These are phyloP conservation scores for Phalacrocorax brasilianus DNA, from an alignment of 2,113 vertebrate genomes.

Conservation along the genomic window DNA sequence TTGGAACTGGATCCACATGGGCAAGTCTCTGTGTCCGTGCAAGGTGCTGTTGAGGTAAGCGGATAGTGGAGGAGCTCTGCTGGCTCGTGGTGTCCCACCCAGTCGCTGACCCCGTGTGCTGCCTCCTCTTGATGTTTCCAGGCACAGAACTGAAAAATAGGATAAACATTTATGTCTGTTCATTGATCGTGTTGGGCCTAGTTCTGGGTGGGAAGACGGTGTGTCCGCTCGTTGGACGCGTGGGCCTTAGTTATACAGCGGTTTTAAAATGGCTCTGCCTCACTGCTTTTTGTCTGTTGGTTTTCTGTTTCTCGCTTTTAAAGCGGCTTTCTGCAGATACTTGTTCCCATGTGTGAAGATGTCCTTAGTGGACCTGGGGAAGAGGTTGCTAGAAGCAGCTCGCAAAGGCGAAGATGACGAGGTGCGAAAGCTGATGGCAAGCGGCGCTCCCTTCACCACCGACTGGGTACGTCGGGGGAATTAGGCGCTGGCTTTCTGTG, in stretches of 20 bases:
- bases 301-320: not conserved
- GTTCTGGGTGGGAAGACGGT: not conserved
- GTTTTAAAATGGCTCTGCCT: not conserved
- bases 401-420: conserved; percentile 91
- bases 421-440: conserved; percentile 89
- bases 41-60: not conserved
- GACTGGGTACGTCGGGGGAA: conserved; percentile 82
- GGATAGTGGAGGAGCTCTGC: not conserved
- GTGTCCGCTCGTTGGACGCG: not conserved
- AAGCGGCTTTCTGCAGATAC: conserved; percentile 11
- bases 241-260: accelerated
- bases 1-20: not conserved
- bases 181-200: too few relatives aligned
- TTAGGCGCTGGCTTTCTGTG: accelerated
- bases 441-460: conserved; percentile 91
- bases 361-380: conserved; percentile 92
- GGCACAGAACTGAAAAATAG: not conserved
- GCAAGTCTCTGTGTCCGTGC: not conserved
- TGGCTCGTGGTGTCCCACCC: not conserved
- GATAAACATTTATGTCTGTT: not conserved
- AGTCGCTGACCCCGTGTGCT: not conserved
- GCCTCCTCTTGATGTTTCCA: not conserved
- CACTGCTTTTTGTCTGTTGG: not conserved
- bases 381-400: conserved; percentile 90
- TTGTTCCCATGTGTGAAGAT: conserved; percentile 76